These are phyloP conservation scores for Echinarachnius parma DNA, from an alignment of 53 echinoderm and acorn worm species.

Conservation along the genomic window DNA sequence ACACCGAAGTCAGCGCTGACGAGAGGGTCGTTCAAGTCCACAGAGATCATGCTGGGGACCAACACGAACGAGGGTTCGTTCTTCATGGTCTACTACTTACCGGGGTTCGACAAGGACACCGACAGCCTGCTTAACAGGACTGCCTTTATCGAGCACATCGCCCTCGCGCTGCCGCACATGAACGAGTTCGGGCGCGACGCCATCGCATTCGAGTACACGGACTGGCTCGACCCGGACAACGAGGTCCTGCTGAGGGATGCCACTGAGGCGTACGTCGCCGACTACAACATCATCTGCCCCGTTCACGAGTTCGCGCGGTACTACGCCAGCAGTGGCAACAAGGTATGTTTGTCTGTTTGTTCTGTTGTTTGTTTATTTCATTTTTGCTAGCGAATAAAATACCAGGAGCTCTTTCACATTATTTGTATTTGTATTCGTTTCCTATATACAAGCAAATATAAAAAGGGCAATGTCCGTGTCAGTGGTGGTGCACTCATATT, in stretches of 20 bases:
- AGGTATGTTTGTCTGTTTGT: conserved; percentile 11
- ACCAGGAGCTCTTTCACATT: too few relatives aligned
- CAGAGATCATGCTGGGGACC: conserved; percentile 73
- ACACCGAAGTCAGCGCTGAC: conserved; percentile 58
- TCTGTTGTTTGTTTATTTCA: too few relatives aligned
- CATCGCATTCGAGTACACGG: conserved; percentile 89
- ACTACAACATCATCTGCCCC: conserved; percentile 78
- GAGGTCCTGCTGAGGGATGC: conserved; percentile 65
- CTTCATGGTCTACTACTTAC: conserved; percentile 82
- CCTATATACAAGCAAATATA: too few relatives aligned
- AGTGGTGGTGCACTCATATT: too few relatives aligned
- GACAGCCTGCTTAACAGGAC: conserved; percentile 74
- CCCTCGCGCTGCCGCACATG: conserved; percentile 48
- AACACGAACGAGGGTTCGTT: conserved; percentile 88
- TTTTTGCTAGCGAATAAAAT: too few relatives aligned
- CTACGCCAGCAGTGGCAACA: conserved; percentile 58
- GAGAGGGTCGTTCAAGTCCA: conserved; percentile 55
- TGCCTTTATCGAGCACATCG: conserved; percentile 53
- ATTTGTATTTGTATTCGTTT: too few relatives aligned
- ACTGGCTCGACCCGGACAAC: conserved; percentile 77
- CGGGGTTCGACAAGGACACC: conserved; percentile 62
- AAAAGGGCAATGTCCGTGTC: too few relatives aligned
- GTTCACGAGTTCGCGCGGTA: conserved; percentile 64
- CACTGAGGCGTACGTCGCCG: conserved; percentile 67
- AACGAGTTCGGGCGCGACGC: conserved; percentile 85